Evolutionary conservation across 2,797 vertebrate species (phyloP).

Genomic region (Gymnocypris eckloni): DNA sequence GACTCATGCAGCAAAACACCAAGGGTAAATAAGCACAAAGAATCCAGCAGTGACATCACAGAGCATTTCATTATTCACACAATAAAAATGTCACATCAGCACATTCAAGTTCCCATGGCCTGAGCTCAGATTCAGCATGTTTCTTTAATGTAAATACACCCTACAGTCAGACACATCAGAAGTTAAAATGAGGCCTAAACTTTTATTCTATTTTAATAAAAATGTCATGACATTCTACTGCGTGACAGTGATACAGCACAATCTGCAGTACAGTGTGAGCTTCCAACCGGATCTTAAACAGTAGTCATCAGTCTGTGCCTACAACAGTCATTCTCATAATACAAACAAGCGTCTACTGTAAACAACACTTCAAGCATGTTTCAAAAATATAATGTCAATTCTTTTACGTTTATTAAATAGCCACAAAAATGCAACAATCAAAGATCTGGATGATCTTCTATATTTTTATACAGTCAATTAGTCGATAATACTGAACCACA

Average conservation of each 20-base stretch:
- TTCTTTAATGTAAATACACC: not conserved
- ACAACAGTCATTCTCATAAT: slow-evolving; percentile 21
- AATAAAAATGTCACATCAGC: slow-evolving; percentile 32
- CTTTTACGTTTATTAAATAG: slow-evolving; percentile 3
- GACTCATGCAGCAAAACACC: slow-evolving; percentile 12
- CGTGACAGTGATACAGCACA: not conserved
- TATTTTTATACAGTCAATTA: slow-evolving; percentile 24
- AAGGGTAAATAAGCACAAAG: slow-evolving; percentile 13
- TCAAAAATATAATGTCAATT: slow-evolving; percentile 26
- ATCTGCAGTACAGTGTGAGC: slow-evolving; percentile 6
- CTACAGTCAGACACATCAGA: not conserved
- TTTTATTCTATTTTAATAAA: slow-evolving; percentile 17
- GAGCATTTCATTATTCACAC: slow-evolving; percentile 3
- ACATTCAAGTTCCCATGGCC: slow-evolving; percentile 29
- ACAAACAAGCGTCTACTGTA: slow-evolving; percentile 27
- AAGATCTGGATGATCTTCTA: not conserved
- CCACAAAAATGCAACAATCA: slow-evolving; percentile 4
- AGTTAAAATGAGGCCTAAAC: not conserved
- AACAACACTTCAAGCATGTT: slow-evolving; percentile 29
- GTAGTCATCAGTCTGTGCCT: slow-evolving; percentile 19
- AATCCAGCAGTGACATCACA: slow-evolving; percentile 23
- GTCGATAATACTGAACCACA: slow-evolving; percentile 6
- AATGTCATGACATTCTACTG: not conserved
- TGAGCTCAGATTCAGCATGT: slow-evolving; percentile 10
- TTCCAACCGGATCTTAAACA: not conserved